These are phyloP conservation scores for Didymodactylos carnosus DNA, from an alignment of 2,888 invertebrate species.

Conservation along the genomic window DNA sequence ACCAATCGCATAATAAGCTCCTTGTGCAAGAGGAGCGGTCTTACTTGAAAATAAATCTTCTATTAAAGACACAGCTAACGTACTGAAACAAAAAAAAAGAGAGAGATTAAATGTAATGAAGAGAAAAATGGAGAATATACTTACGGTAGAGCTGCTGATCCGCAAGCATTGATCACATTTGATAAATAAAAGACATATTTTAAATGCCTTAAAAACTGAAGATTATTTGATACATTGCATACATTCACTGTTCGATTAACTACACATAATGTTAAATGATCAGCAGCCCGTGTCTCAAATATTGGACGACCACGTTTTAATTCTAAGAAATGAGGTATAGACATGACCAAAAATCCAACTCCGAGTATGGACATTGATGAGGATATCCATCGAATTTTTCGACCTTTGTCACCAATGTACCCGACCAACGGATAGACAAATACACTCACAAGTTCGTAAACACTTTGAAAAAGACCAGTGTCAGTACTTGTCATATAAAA, in stretches of 20 bases:
- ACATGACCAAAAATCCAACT: conserved; percentile 2
- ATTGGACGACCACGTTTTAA: neutral
- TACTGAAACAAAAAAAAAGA: too few species aligned
- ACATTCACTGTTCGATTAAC: neutral
- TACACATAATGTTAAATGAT: neutral
- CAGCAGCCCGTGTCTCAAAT: neutral
- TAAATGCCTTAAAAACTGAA: neutral
- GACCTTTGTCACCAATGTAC: conserved; percentile 3
- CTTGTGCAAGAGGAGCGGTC: neutral
- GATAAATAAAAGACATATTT: conserved; percentile 8
- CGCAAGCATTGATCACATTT: conserved; percentile 6
- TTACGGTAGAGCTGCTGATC: neutral
- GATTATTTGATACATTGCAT: neutral
- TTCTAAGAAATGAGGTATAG: conserved; percentile 1
- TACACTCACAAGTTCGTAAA: conserved; percentile 7
- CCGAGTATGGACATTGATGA: conserved; percentile 1
- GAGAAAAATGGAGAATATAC: too few species aligned
- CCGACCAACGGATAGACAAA: conserved; percentile 6
- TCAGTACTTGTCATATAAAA: neutral
- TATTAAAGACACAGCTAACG: neutral
- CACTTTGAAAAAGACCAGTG: conserved; percentile 1
- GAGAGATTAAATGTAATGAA: too few species aligned
- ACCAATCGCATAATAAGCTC: conserved; percentile 3
- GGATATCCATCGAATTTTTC: neutral
- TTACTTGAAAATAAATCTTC: neutral